These are phyloP conservation scores for Kryptolebias marmoratus DNA, from an alignment of 2,113 vertebrate species.

Conservation along the genomic window DNA sequence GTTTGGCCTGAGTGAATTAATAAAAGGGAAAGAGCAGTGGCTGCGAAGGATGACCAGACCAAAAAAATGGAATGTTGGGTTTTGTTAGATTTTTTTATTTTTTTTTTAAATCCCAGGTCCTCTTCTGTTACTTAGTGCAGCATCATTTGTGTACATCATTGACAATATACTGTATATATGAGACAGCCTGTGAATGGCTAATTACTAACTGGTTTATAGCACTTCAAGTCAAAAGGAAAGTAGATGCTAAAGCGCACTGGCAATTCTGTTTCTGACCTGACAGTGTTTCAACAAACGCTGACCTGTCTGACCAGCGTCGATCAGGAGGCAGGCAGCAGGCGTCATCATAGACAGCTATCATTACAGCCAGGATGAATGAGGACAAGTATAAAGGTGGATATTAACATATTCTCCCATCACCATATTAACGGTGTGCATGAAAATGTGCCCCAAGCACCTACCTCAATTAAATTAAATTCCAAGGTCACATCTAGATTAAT, in stretches of 20 bases:
- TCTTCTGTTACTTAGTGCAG: no score
- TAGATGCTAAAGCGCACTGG: neutral
- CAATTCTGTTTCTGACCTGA: conserved; percentile 18
- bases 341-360: conserved; percentile 47
- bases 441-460: conserved; percentile 46
- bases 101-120: no score
- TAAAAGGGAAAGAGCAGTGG: no score
- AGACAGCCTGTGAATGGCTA: neutral
- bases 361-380: conserved; percentile 46
- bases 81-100: no score
- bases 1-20: no score
- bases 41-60: no score
- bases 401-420: conserved; percentile 61
- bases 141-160: neutral
- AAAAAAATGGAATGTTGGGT: no score
- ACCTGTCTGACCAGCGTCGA: conserved; percentile 19
- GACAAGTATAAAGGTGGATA: conserved; percentile 55
- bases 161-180: neutral
- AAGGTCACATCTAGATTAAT: conserved; percentile 52
- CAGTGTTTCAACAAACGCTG: conserved; percentile 29
- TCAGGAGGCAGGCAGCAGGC: conserved; percentile 37
- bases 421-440: conserved; percentile 56
- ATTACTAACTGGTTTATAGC: neutral
- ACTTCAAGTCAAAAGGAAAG: neutral
- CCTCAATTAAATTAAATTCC: conserved; percentile 54